A percentile compares a stretch with the other conserved stretches of the same genome.
These are phyloP conservation scores for Lineus longissimus DNA, from an alignment of 1,140 invertebrate genomes.

Conservation along the genomic window DNA sequence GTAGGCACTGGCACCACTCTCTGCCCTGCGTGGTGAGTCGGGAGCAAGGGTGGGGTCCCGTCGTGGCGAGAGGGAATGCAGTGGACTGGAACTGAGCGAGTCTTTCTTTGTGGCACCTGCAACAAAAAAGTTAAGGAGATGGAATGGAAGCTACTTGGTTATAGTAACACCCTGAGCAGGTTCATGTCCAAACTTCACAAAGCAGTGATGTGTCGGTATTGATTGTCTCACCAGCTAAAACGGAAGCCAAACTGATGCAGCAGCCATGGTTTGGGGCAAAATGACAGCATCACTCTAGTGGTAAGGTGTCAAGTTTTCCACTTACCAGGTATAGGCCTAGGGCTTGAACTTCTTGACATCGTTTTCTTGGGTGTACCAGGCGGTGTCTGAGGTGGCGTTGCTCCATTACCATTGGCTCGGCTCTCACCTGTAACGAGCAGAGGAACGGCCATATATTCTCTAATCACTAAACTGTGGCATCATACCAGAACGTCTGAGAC, in stretches of 20 bases:
- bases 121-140: background rate
- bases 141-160: too few species aligned
- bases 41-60: slow-evolving; percentile 6
- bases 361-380: slow-evolving; percentile 56
- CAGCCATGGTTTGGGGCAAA: too few species aligned
- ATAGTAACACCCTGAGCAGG: too few species aligned
- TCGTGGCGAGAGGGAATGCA: slow-evolving; percentile 43
- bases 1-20: slow-evolving; percentile 42
- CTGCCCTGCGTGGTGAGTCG: slow-evolving; percentile 9
- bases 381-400: slow-evolving; percentile 68
- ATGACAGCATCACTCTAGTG: too few species aligned
- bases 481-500: too few species aligned
- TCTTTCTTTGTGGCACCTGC: slow-evolving; percentile 1
- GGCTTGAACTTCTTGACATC: slow-evolving; percentile 63
- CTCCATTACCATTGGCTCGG: slow-evolving; percentile 72
- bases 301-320: too few species aligned
- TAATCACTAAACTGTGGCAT: too few species aligned
- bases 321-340: slow-evolving; percentile 49
- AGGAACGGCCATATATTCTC: background rate
- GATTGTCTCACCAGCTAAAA: too few species aligned
- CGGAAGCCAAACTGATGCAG: too few species aligned
- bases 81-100: slow-evolving; percentile 56
- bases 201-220: too few species aligned
- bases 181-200: too few species aligned
- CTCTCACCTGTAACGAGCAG: slow-evolving; percentile 57